These are phyloP conservation scores for Lithophane ornitopus DNA, from an alignment of 2,888 invertebrate species.

Conservation along the genomic window DNA sequence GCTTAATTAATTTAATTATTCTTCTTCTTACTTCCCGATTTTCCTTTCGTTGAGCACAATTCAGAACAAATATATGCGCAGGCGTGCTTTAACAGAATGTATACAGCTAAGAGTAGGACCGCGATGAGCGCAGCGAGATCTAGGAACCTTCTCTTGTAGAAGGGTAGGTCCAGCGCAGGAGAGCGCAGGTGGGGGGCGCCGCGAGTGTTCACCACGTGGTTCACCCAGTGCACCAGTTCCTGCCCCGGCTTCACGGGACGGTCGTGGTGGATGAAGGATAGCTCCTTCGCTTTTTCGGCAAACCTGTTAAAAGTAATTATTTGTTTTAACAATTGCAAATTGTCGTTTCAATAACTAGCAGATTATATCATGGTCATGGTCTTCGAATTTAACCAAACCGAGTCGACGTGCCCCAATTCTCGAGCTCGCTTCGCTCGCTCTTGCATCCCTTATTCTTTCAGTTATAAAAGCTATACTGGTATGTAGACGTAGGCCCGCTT, in stretches of 20 bases:
- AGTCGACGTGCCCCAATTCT: fast-evolving
- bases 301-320: constrained; percentile 61
- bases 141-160: constrained; percentile 73
- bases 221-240: constrained; percentile 92
- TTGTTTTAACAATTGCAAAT: background rate
- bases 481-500: background rate
- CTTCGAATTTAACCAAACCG: background rate
- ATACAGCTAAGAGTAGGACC: constrained; percentile 6
- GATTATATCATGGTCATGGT: background rate
- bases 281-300: constrained; percentile 58
- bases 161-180: constrained; percentile 61
- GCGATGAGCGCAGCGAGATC: constrained; percentile 57
- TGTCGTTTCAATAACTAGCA: background rate
- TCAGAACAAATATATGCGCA: constrained; percentile 22
- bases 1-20: constrained; percentile 28
- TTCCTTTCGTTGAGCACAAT: constrained; percentile 24
- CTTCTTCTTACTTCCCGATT: constrained; percentile 27
- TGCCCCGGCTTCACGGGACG: constrained; percentile 90
- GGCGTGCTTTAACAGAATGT: constrained; percentile 29
- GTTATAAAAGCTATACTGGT: background rate
- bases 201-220: constrained; percentile 90
- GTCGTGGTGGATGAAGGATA: constrained; percentile 67
- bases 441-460: background rate
- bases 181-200: constrained; percentile 86
- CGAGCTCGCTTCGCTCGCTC: background rate